phyloP scores from a whole-genome alignment of 2,888 invertebrate genomes.

The Cynaeus angustus region DNA sequence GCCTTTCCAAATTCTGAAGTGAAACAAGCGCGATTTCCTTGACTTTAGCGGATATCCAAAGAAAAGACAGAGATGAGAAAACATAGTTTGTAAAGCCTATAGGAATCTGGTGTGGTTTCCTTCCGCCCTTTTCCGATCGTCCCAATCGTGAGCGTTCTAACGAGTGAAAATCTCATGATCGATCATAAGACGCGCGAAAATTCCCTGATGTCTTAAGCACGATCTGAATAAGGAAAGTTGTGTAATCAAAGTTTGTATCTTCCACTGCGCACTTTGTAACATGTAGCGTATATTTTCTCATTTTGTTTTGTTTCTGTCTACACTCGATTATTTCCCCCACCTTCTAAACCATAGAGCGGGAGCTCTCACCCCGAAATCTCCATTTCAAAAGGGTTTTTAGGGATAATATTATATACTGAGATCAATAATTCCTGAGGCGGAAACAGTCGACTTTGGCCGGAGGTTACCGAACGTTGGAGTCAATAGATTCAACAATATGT shows the following conservation, averaged over 20 bases:
- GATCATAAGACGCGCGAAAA: slow-evolving; percentile 27
- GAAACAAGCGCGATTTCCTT: slow-evolving; percentile 34
- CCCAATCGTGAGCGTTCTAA: slow-evolving; percentile 10
- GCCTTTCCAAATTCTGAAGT: slow-evolving; percentile 23
- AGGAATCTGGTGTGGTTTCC: background rate
- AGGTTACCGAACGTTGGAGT: slow-evolving; percentile 56
- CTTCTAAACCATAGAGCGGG: slow-evolving; percentile 53
- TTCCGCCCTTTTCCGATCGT: slow-evolving; percentile 11
- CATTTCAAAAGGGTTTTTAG: slow-evolving; percentile 69
- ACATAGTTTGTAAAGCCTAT: background rate
- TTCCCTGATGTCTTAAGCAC: slow-evolving; percentile 43
- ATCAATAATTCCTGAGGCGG: slow-evolving; percentile 59
- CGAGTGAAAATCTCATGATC: slow-evolving; percentile 11
- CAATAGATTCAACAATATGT: slow-evolving; percentile 66
- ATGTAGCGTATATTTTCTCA: slow-evolving; percentile 60
- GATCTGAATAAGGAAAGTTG: slow-evolving; percentile 49
- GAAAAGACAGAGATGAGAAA: slow-evolving; percentile 2
- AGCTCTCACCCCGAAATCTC: slow-evolving; percentile 66
- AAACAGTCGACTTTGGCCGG: slow-evolving; percentile 55
- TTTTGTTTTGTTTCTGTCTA: slow-evolving; percentile 66
- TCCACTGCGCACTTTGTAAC: slow-evolving; percentile 53
- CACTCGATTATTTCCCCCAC: slow-evolving; percentile 63
- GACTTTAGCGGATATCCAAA: slow-evolving; percentile 29
- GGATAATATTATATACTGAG: slow-evolving; percentile 67
- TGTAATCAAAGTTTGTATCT: slow-evolving; percentile 53